phyloP scores from a whole-genome alignment of 1,140 invertebrate genomes.

The Polyergus mexicanus region DNA sequence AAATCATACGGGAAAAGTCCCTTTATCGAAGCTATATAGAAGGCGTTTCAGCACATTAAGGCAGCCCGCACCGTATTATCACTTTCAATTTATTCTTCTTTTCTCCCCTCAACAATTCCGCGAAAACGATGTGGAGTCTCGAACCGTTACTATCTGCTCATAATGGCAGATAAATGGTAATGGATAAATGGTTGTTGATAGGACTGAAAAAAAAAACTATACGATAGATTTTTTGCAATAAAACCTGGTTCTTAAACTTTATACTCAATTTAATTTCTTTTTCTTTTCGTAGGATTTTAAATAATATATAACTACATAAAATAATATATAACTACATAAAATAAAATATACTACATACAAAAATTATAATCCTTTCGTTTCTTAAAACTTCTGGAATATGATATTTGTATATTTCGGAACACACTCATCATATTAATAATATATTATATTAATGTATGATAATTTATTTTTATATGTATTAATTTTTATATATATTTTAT shows the following conservation, averaged over 20 bases:
- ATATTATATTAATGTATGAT: too few relatives aligned
- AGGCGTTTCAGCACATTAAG: constrained; percentile 45
- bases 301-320: background rate
- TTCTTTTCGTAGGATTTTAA: background rate
- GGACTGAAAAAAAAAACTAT: background rate
- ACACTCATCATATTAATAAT: background rate
- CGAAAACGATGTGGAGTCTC: background rate
- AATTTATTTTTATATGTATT: too few relatives aligned
- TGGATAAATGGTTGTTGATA: background rate
- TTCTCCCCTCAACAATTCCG: background rate
- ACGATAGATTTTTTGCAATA: constrained; percentile 24
- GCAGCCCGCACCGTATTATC: constrained; percentile 39
- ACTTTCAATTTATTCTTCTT: constrained; percentile 61
- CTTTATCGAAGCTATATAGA: constrained; percentile 58
- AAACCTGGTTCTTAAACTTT: background rate
- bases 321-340: background rate
- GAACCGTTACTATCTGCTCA: constrained; percentile 8
- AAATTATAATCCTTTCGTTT: background rate
- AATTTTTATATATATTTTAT: too few relatives aligned
- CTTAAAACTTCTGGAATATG: background rate
- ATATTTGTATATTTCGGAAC: background rate
- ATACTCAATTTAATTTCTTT: background rate
- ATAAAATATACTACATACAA: too few relatives aligned
- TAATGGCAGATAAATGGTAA: constrained; percentile 25
- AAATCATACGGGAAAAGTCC: constrained; percentile 55